A percentile compares a stretch with the other conserved stretches of the same genome.
phyloP scores from a whole-genome alignment of 2,797 vertebrate species.

The Melanotaenia maccullochi region DNA sequence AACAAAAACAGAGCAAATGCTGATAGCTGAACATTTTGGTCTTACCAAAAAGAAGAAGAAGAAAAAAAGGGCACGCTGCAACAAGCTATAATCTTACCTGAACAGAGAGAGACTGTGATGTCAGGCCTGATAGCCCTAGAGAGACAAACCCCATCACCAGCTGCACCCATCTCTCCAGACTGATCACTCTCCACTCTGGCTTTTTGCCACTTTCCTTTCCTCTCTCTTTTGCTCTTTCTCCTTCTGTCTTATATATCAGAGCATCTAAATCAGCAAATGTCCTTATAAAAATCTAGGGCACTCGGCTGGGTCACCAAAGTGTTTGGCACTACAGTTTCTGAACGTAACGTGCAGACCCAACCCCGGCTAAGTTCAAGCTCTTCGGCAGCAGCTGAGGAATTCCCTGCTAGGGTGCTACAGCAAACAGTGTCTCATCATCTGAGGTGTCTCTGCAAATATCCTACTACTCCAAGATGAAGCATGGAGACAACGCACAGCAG shows the following conservation, averaged over 20 bases:
- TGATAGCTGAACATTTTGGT: slow-evolving; percentile 32
- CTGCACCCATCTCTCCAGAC: slow-evolving; percentile 88
- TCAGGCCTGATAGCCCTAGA: slow-evolving; percentile 58
- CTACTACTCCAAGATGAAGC: slow-evolving; percentile 53
- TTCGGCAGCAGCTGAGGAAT: slow-evolving; percentile 85
- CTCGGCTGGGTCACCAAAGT: slow-evolving; percentile 30
- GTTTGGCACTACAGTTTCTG: slow-evolving; percentile 56
- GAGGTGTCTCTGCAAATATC: slow-evolving; percentile 79
- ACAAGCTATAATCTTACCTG: slow-evolving; percentile 35
- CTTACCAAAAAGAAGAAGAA: not conserved
- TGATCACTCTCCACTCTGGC: slow-evolving; percentile 61
- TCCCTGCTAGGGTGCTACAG: slow-evolving; percentile 88
- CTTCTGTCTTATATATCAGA: slow-evolving; percentile 21
- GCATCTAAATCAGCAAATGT: slow-evolving; percentile 54
- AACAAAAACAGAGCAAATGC: slow-evolving; percentile 36
- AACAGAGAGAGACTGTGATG: slow-evolving; percentile 50
- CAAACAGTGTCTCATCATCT: slow-evolving; percentile 85
- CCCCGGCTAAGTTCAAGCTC: slow-evolving; percentile 69
- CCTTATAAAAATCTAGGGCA: slow-evolving; percentile 46
- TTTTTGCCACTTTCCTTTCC: slow-evolving; percentile 23
- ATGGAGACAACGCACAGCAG: slow-evolving; percentile 29
- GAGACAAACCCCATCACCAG: slow-evolving; percentile 90
- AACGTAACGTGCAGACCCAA: slow-evolving; percentile 55
- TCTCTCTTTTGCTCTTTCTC: slow-evolving; percentile 8
- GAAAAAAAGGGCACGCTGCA: slow-evolving; percentile 24